Conservation (phyloP, 2,888 invertebrate genomes). For the Erebia aethiops region DNA sequence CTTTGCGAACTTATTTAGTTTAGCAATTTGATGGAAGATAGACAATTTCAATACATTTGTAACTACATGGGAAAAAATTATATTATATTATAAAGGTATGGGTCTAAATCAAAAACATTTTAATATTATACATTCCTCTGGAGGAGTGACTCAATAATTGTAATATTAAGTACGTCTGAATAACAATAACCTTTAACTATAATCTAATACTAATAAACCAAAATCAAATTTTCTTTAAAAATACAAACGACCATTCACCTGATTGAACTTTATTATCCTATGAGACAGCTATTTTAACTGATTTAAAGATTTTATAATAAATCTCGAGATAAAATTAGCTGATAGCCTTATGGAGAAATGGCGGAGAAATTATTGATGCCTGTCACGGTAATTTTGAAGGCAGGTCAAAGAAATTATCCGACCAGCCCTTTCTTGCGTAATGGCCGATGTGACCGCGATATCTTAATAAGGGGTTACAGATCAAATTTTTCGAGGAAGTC, state of each 20-base stretch:
- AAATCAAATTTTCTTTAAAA: background rate
- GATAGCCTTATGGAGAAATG: conserved; percentile 61
- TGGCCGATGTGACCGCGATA: conserved; percentile 75
- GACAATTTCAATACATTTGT: no score
- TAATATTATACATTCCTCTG: no score
- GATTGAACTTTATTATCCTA: background rate
- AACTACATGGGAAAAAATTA: no score
- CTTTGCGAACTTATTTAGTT: no score
- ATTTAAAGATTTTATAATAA: conserved; percentile 29
- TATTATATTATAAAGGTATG: no score
- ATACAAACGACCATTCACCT: background rate
- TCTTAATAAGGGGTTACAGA: conserved; percentile 79
- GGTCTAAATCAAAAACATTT: no score
- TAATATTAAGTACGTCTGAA: no score
- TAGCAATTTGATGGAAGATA: no score
- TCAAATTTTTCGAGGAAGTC: conserved; percentile 65
- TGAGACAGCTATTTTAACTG: background rate
- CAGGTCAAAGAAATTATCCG: conserved; percentile 57
- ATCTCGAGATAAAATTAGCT: conserved; percentile 48
- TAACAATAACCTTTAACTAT: no score
- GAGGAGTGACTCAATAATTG: no score
- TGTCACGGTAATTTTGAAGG: conserved; percentile 65
- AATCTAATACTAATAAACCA: no score
- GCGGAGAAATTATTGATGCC: conserved; percentile 68
- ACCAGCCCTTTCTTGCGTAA: conserved; percentile 61